These are phyloP conservation scores for Acronicta leporina DNA, from an alignment of 2,888 invertebrate genomes.

Conservation along the genomic window DNA sequence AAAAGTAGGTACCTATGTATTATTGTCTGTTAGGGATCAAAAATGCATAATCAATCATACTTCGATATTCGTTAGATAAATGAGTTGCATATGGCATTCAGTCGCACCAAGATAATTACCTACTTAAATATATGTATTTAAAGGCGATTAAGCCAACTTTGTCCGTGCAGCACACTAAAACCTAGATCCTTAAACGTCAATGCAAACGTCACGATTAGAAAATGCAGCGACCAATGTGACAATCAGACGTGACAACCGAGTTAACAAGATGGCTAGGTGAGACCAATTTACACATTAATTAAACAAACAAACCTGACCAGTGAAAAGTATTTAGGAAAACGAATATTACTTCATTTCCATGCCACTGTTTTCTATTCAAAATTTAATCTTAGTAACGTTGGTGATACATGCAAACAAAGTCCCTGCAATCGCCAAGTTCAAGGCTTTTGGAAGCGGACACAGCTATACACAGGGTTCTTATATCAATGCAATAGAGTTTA, in stretches of 20 bases:
- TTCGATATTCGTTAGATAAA: slow-evolving; percentile 4
- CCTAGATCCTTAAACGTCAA: background rate
- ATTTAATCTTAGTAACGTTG: slow-evolving; percentile 20
- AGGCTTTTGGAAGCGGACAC: slow-evolving; percentile 61
- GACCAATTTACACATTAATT: slow-evolving; percentile 50
- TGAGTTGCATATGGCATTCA: slow-evolving; percentile 1
- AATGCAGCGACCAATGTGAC: slow-evolving; percentile 56
- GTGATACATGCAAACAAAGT: slow-evolving; percentile 51
- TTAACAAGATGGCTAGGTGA: slow-evolving; percentile 48
- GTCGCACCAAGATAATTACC: background rate
- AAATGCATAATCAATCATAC: background rate
- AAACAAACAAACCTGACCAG: slow-evolving; percentile 22
- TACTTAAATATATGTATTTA: no score
- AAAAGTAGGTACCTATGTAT: slow-evolving; percentile 4
- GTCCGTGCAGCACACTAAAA: slow-evolving; percentile 8
- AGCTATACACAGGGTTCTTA: slow-evolving; percentile 52
- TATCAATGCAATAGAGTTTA: slow-evolving; percentile 64
- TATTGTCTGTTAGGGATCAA: slow-evolving; percentile 11
- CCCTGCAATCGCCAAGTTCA: slow-evolving; percentile 72
- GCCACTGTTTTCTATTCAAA: slow-evolving; percentile 8
- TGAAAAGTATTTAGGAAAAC: background rate
- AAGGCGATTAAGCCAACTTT: background rate
- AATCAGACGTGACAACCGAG: slow-evolving; percentile 61
- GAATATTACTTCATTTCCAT: slow-evolving; percentile 14
- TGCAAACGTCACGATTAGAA: slow-evolving; percentile 53